Conservation (phyloP, 92 coral and sea anemone species). For the Parazoanthus darwini region DNA sequence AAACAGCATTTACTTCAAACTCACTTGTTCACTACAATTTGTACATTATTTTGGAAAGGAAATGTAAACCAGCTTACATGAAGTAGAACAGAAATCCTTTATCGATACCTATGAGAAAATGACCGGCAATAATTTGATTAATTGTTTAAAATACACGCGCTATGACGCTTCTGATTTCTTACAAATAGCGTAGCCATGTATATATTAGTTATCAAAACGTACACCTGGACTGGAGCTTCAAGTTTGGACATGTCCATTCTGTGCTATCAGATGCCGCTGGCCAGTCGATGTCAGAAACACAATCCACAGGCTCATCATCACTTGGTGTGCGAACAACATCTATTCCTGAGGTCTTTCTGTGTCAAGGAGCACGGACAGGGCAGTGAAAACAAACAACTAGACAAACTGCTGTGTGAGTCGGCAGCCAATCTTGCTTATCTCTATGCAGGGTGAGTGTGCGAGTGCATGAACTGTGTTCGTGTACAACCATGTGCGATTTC, state of each 20-base stretch:
- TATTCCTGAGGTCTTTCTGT: conserved; percentile 79
- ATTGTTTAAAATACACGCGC: too few relatives aligned
- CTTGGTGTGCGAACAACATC: conserved; percentile 90
- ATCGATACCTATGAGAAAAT: too few relatives aligned
- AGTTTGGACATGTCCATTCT: background rate
- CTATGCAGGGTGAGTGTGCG: conserved; percentile 68
- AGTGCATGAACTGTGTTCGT: background rate
- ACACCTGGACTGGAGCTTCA: background rate
- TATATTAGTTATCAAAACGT: too few relatives aligned
- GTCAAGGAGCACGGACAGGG: conserved; percentile 46
- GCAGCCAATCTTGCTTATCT: conserved; percentile 79
- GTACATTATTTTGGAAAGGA: too few relatives aligned
- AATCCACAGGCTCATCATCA: conserved; percentile 87
- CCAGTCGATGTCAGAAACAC: conserved; percentile 82
- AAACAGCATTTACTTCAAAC: too few relatives aligned
- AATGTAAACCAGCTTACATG: too few relatives aligned
- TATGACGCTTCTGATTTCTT: too few relatives aligned
- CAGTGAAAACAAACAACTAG: conserved; percentile 62
- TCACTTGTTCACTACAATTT: too few relatives aligned
- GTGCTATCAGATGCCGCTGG: conserved; percentile 76
- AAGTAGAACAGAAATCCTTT: too few relatives aligned
- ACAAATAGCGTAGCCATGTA: background rate
- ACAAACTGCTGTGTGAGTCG: conserved; percentile 70
- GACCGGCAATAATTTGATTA: too few relatives aligned
- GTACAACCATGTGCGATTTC: background rate